Conservation (phyloP, 2,113 vertebrate genomes). For the Australoheros scitulus region DNA sequence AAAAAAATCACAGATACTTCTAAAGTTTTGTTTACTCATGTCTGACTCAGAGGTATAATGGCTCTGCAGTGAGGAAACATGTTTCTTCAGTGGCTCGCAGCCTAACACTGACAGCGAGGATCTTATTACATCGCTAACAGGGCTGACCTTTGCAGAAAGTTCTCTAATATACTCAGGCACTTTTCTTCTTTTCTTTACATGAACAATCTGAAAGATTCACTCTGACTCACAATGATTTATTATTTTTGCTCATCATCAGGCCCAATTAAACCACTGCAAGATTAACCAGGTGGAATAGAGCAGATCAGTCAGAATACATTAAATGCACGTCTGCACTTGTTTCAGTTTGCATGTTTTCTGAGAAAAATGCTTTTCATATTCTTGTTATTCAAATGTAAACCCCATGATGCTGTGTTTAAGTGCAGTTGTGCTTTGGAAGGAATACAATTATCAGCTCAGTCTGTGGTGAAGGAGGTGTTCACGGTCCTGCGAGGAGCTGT, state of each 20-base stretch:
- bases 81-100: not conserved
- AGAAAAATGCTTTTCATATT: no score
- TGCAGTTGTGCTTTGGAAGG: not conserved
- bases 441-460: not conserved
- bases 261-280: not conserved
- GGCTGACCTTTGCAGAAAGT: conserved; percentile 10
- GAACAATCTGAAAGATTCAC: not conserved
- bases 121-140: conserved; percentile 3
- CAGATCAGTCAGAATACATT: no score
- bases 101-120: not conserved
- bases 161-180: not conserved
- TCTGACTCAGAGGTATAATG: conserved; percentile 29
- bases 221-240: not conserved
- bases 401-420: not conserved
- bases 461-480: not conserved
- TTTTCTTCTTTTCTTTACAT: not conserved
- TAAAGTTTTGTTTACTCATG: conserved; percentile 18
- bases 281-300: not conserved
- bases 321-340: no score
- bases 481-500: not conserved
- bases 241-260: not conserved
- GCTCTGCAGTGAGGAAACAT: conserved; percentile 8
- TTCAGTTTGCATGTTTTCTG: no score
- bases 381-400: no score
- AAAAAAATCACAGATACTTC: not conserved